Base-by-base conservation (phyloP, 1,140 invertebrate genomes). In the Drosophila leontia region DNA sequence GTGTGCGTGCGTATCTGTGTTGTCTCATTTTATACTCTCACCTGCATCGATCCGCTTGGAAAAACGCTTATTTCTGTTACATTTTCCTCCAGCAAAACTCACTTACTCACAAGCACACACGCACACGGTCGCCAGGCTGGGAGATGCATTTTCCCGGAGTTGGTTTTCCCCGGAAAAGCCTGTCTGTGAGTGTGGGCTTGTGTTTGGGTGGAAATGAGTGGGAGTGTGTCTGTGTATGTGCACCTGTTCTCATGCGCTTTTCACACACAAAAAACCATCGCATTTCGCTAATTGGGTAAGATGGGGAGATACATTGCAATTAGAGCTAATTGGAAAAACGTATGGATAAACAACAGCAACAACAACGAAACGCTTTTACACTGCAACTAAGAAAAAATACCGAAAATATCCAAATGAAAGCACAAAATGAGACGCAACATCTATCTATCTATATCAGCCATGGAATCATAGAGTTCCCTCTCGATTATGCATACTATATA, bases 341-440 rank as follows among this genome's bases (percentile, higher is more conserved):
- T 23, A 17, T 69, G 60, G 62, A 68, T 61, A 39, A 37, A 23
- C 62, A 26, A 75, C 37, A 42, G 15, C 34, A 35, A 39, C n/a
- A 64, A 78, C 42, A 82, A 87, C 75, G 37, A 77, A 90, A 85
- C 75, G 85, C 85, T 90, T 90, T 90, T 90, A 90, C 85, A 90
- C 85, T 90, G 85, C 83, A 85, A 65, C 71, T 71, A 79, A 78
- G 48, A 75, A 32, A 32, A 47, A 45, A 17, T 56, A 57, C 42
- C 32, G 23, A 71, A 61, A 71, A 56, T 47, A 78, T 74, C 51
- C 57, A 48, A 70, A 75, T 41, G 53, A 63, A 41, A 63, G 56
- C 55, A 58, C 53, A 71, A 70, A 61, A 65, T 58, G 56, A 57
- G 37, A 64, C 29, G 57, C 69, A 75, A 51, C 71, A 62, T 61